Conservation (phyloP, 2,888 invertebrate genomes). For the Holacanthella duospinosa region DNA sequence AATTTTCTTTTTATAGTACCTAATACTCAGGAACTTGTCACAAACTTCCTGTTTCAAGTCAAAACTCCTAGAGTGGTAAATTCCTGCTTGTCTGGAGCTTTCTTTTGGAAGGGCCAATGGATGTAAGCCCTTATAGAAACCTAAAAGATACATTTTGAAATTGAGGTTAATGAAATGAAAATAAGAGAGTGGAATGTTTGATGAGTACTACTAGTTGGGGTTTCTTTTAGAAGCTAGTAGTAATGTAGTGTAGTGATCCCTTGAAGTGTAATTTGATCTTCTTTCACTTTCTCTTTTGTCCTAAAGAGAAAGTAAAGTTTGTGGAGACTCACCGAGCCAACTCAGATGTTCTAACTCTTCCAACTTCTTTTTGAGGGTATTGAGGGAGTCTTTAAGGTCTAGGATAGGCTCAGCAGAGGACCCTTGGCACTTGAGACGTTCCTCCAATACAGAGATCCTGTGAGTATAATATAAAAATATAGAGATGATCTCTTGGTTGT, state of each 20-base stretch:
- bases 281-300: neutral
- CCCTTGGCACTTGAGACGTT: slow-evolving; percentile 47
- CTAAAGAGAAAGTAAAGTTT: no score
- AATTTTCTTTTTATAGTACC: slow-evolving; percentile 13
- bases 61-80: slow-evolving; percentile 32
- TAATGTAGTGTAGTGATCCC: no score
- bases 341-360: slow-evolving; percentile 54
- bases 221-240: no score
- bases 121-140: slow-evolving; percentile 54
- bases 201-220: no score
- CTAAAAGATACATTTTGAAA: slow-evolving; percentile 41
- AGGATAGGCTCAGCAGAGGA: slow-evolving; percentile 46
- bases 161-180: no score
- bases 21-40: slow-evolving; percentile 34
- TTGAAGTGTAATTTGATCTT: neutral
- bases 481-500: neutral
- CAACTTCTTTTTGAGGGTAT: slow-evolving; percentile 50
- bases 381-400: slow-evolving; percentile 51
- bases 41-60: slow-evolving; percentile 32
- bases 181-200: neutral
- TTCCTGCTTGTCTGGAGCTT: slow-evolving; percentile 2
- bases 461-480: neutral
- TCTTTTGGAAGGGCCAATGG: slow-evolving; percentile 43
- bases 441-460: slow-evolving; percentile 49
- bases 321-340: slow-evolving; percentile 51